phyloP scores from a whole-genome alignment of 1,140 invertebrate species.

The Pogonus chalceus region DNA sequence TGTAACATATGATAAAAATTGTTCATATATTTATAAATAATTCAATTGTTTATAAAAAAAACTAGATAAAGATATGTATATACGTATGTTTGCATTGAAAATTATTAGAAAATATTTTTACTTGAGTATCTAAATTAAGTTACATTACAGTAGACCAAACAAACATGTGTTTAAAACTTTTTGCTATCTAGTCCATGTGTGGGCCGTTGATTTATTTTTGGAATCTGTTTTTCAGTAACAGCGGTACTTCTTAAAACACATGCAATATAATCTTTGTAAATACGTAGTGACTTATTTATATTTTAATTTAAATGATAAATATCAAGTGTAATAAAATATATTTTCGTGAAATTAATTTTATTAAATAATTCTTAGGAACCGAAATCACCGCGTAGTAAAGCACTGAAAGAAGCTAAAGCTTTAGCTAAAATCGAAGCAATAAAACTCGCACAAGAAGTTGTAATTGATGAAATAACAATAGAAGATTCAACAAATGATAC shows the following conservation, averaged over 20 bases:
- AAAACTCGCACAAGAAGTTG: background rate
- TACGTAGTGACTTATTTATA: too few relatives aligned
- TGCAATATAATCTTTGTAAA: background rate
- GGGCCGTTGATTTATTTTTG: conserved; percentile 3
- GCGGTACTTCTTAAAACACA: background rate
- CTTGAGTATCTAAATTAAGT: background rate
- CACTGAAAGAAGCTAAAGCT: background rate
- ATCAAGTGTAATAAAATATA: too few relatives aligned
- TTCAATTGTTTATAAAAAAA: too few relatives aligned
- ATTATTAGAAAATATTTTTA: background rate
- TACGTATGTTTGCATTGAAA: too few relatives aligned
- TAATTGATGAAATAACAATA: background rate
- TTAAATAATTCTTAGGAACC: too few relatives aligned
- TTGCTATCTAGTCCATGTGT: background rate
- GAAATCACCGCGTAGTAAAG: background rate
- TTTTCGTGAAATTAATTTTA: too few relatives aligned
- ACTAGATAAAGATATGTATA: too few relatives aligned
- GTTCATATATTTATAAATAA: too few relatives aligned
- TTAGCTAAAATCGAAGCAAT: background rate
- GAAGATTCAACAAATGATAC: conserved; percentile 4
- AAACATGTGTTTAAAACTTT: background rate
- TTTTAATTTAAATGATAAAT: too few relatives aligned
- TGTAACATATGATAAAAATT: too few relatives aligned
- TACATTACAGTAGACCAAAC: conserved; percentile 1
- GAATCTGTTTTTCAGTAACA: background rate